Evolutionary conservation across 2,113 vertebrate genomes (phyloP).

Genomic region (Saccopteryx bilineata): DNA sequence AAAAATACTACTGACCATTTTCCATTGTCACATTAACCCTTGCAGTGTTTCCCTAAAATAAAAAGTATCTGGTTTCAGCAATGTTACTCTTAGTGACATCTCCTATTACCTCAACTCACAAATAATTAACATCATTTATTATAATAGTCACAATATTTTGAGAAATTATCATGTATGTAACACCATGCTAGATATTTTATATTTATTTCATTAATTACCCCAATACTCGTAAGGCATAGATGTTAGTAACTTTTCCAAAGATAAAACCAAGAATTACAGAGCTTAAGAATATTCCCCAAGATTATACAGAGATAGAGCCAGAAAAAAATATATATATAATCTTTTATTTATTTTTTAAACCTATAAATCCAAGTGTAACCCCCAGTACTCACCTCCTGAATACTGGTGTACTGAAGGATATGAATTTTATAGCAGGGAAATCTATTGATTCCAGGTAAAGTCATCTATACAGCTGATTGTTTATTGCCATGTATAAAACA

Average conservation of each 20-base stretch:
- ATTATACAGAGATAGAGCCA: not conserved
- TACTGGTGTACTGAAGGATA: not conserved
- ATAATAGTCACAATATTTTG: not conserved
- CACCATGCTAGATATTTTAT: not conserved
- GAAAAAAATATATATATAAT: not conserved
- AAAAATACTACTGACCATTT: not conserved
- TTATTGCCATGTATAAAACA: not conserved
- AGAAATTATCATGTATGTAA: not conserved
- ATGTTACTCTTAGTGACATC: not conserved
- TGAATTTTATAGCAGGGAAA: not conserved
- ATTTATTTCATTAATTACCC: not conserved
- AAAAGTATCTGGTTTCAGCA: not conserved
- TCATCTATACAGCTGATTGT: not conserved
- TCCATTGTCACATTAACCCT: not conserved
- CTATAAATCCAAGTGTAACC: not conserved
- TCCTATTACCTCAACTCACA: not conserved
- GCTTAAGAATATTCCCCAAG: not conserved
- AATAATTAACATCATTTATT: slow-evolving; percentile 13
- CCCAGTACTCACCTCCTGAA: not conserved
- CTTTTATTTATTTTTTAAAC: not conserved
- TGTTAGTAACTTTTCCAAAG: not conserved
- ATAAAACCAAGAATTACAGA: slow-evolving; percentile 1
- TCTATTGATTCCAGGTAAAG: not conserved
- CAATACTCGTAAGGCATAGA: not conserved
- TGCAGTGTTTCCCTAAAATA: not conserved